Evolutionary conservation across 2,797 vertebrate genomes (phyloP).

Genomic region (Momotus momota): DNA sequence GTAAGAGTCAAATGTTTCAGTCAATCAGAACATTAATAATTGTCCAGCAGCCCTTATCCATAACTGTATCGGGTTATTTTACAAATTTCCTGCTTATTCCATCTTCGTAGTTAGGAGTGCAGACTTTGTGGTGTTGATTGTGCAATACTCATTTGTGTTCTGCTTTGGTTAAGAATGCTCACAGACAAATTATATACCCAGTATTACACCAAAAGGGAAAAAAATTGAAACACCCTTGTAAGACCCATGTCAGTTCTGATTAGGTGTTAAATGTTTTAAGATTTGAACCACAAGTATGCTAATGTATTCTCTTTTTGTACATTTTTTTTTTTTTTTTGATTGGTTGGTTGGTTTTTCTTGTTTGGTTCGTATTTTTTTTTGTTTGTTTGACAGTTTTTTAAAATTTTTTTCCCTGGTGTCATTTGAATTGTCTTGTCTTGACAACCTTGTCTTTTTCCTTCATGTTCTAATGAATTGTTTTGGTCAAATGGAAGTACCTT

Average conservation of each 20-base stretch:
- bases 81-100: not conserved
- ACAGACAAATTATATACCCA: not conserved
- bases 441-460: not conserved
- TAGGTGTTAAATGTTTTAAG: not conserved
- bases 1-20: not conserved
- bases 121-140: accelerated
- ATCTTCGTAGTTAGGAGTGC: not conserved
- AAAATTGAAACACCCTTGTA: not conserved
- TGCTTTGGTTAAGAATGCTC: accelerated
- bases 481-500: not conserved
- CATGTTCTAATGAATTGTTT: not conserved
- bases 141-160: not conserved
- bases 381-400: too few species aligned
- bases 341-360: too few species aligned
- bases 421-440: not conserved
- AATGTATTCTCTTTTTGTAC: not conserved
- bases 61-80: too few species aligned
- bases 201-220: not conserved
- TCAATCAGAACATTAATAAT: not conserved
- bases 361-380: too few species aligned
- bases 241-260: not conserved
- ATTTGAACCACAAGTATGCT: not conserved
- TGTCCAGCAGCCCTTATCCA: not conserved
- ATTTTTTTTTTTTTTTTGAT: too few species aligned
- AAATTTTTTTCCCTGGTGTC: too few species aligned